Base-by-base conservation (phyloP, 2,888 invertebrate species). In the Baronia brevicornis region DNA sequence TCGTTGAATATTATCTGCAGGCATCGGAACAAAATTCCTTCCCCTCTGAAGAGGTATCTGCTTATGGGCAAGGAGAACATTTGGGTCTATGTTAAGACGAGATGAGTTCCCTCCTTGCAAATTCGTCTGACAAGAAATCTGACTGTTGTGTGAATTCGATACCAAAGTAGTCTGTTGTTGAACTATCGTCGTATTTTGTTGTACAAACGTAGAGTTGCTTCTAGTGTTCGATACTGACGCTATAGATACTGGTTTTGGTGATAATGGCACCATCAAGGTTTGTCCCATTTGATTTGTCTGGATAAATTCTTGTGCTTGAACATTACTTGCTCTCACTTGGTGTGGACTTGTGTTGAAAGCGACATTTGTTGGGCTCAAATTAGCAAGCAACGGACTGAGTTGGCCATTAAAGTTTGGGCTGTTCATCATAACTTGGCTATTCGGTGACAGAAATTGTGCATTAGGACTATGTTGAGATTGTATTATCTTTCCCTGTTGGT, bases 131-230 rank as follows among this genome's bases (percentile, higher is more conserved):
- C 66, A 52, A 11, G 70, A 59, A 54, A 71, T 60, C 36, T 69
- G 69, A 10, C 69, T 44, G 42, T 71, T 70, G 41, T 87, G 89
- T 51, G 91, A 89, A 52, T 90, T 91, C 0, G 91, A 89, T 2
- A 92, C 89, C 77, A 92, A 88, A 0, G 92, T 92, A 0, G 92
- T 92, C 61, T 92, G 92, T 50, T 92, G 92, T 54, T 92, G 92
- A 2, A 93, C 92, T 51, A 94, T 93, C 1, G 94, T 93, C 1
- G 94, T 93, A 58, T 94, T 94, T 50, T 94, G 93, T 48, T 93
- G 94, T 1, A 94, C 92, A 53, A 90, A 93, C 0, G 94, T 93
- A 0, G 90, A 89, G 48, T 87, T 86, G 33, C 86, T 87, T 37
- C 90, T 86, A 57, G 85, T 88, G 6, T 84, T 73, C 1, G 88